These are phyloP conservation scores for Zaprionus ornatus DNA, from an alignment of 1,140 invertebrate species.

Conservation along the genomic window DNA sequence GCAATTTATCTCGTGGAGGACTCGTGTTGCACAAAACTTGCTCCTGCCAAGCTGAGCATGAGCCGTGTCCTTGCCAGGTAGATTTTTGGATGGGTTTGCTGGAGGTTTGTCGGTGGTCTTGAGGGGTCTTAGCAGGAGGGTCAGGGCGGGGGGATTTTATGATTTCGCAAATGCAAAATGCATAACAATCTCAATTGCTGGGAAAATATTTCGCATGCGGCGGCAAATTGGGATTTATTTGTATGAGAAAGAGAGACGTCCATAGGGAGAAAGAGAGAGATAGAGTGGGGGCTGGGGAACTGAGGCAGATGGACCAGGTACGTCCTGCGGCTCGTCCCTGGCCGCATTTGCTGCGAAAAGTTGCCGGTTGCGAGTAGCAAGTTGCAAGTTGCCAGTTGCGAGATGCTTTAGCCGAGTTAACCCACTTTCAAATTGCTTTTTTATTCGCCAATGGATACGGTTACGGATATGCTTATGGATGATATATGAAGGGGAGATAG, in stretches of 20 bases:
- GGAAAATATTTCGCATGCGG: constrained; percentile 68
- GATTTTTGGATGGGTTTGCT: background rate
- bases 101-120: constrained; percentile 11
- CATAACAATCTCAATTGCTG: constrained; percentile 78
- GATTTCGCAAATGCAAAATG: constrained; percentile 78
- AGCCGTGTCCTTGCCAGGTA: constrained; percentile 54
- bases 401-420: constrained; percentile 42
- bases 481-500: constrained; percentile 13
- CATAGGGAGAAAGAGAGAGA: background rate
- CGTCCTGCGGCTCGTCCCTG: constrained; percentile 26
- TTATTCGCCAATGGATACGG: constrained; percentile 67
- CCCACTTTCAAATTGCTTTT: constrained; percentile 76
- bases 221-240: constrained; percentile 77
- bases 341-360: constrained; percentile 27
- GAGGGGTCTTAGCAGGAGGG: background rate
- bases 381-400: constrained; percentile 30
- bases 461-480: constrained; percentile 34
- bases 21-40: constrained; percentile 49
- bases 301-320: constrained; percentile 3
- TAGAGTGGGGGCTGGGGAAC: background rate
- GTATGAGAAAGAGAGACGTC: constrained; percentile 46
- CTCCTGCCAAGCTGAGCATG: constrained; percentile 52
- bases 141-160: no score
- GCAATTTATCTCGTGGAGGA: constrained; percentile 42
- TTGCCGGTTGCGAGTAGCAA: constrained; percentile 12